A percentile compares a stretch with the other conserved stretches of the same genome.
These are phyloP conservation scores for Lates japonicus DNA, from an alignment of 2,797 vertebrate genomes.

Conservation along the genomic window DNA sequence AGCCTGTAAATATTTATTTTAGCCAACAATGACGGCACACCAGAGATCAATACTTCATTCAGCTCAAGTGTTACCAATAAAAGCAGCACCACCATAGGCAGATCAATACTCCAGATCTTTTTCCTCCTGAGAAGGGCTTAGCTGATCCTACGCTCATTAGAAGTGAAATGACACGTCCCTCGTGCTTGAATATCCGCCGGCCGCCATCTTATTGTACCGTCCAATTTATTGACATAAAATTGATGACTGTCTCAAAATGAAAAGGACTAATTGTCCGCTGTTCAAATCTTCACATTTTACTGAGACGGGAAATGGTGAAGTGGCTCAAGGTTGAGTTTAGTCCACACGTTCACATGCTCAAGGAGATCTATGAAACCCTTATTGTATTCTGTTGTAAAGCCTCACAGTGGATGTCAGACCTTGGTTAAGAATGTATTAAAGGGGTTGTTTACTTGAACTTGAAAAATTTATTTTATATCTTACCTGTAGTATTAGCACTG, in stretches of 20 bases:
- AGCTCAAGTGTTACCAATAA: slow-evolving; percentile 76
- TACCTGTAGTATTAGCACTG: neutral
- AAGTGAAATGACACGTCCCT: slow-evolving; percentile 62
- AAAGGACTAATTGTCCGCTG: slow-evolving; percentile 49
- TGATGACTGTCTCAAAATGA: slow-evolving; percentile 10
- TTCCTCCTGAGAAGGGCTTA: slow-evolving; percentile 47
- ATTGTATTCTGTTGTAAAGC: neutral
- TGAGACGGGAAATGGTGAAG: slow-evolving; percentile 37
- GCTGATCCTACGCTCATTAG: slow-evolving; percentile 69
- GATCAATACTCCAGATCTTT: slow-evolving; percentile 62
- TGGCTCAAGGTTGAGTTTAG: slow-evolving; percentile 38
- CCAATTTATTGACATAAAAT: slow-evolving; percentile 58
- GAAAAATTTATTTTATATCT: neutral
- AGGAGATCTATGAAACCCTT: neutral
- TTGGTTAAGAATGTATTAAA: neutral
- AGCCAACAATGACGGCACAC: slow-evolving; percentile 57
- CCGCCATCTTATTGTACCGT: slow-evolving; percentile 34
- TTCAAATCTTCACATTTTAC: slow-evolving; percentile 32
- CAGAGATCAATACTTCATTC: slow-evolving; percentile 75
- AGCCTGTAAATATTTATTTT: slow-evolving; percentile 75
- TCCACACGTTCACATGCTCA: neutral
- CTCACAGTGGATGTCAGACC: slow-evolving; percentile 3
- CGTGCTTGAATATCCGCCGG: slow-evolving; percentile 32
- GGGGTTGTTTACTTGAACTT: neutral
- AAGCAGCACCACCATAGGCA: slow-evolving; percentile 57